phyloP scores from a whole-genome alignment of 2,113 vertebrate genomes.

The Chaetorhynchus papuensis region DNA sequence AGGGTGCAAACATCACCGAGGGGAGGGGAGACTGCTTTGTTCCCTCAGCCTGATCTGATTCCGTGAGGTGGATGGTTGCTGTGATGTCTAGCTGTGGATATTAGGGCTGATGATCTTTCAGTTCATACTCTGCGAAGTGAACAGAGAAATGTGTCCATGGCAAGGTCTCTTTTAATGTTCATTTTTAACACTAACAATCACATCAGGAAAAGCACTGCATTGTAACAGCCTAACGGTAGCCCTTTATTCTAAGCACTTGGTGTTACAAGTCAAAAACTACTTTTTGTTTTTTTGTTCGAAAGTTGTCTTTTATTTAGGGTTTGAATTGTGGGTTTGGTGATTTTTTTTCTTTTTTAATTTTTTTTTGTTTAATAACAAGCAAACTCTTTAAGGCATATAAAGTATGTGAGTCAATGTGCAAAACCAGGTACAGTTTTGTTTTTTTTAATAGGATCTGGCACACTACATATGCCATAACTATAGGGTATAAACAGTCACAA shows the following conservation, averaged over 20 bases:
- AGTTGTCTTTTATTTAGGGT: constrained; percentile 59
- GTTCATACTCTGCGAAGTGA: background rate
- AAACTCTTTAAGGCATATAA: constrained; percentile 52
- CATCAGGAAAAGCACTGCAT: constrained; percentile 63
- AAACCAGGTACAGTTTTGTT: constrained; percentile 63
- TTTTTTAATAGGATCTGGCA: constrained; percentile 57
- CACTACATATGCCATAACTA: constrained; percentile 48
- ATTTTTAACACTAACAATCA: constrained; percentile 45
- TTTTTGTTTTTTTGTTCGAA: constrained; percentile 61
- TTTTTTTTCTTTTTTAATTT: background rate
- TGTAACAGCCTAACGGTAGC: constrained; percentile 65
- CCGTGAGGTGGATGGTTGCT: background rate
- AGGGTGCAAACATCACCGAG: accelerated
- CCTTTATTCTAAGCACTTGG: constrained; percentile 70
- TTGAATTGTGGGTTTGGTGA: constrained; percentile 65
- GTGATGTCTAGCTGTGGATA: constrained; percentile 15
- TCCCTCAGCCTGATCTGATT: background rate
- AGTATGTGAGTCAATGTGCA: constrained; percentile 55
- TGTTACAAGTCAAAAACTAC: constrained; percentile 64
- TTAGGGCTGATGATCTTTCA: constrained; percentile 68
- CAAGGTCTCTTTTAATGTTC: constrained; percentile 40
- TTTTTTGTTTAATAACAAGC: constrained; percentile 14
- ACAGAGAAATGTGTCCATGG: constrained; percentile 42
- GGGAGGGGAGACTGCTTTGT: background rate
- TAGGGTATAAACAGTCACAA: constrained; percentile 59